Evolutionary conservation across 2,888 invertebrate genomes (phyloP).

Genomic region (Blastobasis lacticolella): DNA sequence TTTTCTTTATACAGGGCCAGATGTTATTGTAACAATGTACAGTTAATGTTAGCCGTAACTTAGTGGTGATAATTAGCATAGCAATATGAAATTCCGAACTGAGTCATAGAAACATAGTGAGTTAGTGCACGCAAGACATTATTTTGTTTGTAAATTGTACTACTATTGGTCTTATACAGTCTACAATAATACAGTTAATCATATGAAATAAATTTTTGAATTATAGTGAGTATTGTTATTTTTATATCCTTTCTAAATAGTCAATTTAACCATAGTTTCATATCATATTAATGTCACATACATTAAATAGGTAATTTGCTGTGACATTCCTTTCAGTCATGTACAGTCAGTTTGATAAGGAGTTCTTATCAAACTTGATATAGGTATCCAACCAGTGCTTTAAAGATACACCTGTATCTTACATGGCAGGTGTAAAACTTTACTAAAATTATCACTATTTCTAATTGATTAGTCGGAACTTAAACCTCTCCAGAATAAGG

Average conservation of each 20-base stretch:
- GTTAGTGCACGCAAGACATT: not conserved
- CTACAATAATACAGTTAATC: not conserved
- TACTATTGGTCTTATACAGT: not conserved
- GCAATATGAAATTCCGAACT: not conserved
- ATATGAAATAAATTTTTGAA: constrained; percentile 4
- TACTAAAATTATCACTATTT: too few species aligned
- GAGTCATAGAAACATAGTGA: not conserved
- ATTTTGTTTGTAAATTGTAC: not conserved
- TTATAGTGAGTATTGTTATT: constrained; percentile 1
- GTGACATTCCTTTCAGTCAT: too few species aligned
- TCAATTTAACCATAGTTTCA: too few species aligned
- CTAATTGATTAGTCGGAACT: too few species aligned
- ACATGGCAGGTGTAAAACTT: too few species aligned
- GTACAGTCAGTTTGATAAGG: too few species aligned
- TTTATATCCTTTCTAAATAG: not conserved
- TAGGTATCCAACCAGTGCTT: too few species aligned
- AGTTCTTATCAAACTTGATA: too few species aligned
- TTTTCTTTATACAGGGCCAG: constrained; percentile 38
- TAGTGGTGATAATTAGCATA: not conserved
- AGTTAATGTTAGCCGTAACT: constrained; percentile 29
- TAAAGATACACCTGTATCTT: too few species aligned
- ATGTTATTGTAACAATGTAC: constrained; percentile 34
- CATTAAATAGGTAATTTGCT: too few species aligned
- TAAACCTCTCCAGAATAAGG: too few species aligned
- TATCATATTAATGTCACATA: too few species aligned